Evolutionary conservation across 2,113 vertebrate genomes (phyloP).

Genomic region (Microcebus jonahi): DNA sequence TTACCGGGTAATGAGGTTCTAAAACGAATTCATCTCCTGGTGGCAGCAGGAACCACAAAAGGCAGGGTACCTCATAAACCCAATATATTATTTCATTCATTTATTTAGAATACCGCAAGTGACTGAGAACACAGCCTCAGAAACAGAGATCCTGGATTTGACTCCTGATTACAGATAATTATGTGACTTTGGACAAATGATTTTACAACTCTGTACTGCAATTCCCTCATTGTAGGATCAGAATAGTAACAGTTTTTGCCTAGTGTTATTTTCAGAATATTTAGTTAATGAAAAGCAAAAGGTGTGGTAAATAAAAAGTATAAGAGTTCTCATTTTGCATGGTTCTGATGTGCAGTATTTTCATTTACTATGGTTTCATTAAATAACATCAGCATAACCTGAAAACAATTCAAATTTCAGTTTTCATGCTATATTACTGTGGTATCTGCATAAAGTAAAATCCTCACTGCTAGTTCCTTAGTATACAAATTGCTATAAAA

Average conservation of each 20-base stretch:
- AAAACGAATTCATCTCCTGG: background rate
- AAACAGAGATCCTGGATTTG: background rate
- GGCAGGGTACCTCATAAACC: background rate
- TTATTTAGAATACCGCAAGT: background rate
- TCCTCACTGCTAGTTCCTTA: background rate
- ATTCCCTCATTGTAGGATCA: background rate
- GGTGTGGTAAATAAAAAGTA: background rate
- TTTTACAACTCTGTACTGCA: background rate
- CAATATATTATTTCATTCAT: background rate
- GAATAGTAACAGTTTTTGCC: background rate
- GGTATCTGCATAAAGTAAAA: background rate
- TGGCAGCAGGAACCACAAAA: background rate
- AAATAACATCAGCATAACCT: background rate
- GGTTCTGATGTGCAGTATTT: background rate
- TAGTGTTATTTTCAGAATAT: background rate
- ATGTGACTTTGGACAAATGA: background rate
- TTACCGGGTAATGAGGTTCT: background rate
- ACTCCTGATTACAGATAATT: background rate
- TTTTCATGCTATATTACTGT: background rate
- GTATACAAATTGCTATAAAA: background rate
- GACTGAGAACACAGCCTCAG: background rate
- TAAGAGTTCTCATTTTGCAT: background rate
- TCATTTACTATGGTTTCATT: background rate
- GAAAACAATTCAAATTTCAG: background rate
- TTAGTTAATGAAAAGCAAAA: background rate